Conservation (phyloP, 2,797 vertebrate genomes). For the Spinibarbus caldwelli region DNA sequence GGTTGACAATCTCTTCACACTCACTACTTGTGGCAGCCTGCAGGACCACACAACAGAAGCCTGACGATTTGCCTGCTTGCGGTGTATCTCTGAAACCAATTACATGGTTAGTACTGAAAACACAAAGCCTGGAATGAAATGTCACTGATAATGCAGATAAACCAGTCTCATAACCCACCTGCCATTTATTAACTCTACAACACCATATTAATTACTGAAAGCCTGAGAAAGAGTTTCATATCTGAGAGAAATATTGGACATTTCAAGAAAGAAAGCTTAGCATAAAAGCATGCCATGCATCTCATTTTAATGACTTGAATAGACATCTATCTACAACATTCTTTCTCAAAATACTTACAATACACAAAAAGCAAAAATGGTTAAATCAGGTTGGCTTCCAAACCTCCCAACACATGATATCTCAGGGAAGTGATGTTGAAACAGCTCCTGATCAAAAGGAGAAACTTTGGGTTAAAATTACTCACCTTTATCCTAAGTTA, state of each 20-base stretch:
- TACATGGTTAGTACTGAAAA: constrained; percentile 33
- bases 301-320: background rate
- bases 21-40: constrained; percentile 69
- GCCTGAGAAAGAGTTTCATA: background rate
- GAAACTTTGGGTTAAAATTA: accelerated
- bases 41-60: constrained; percentile 76
- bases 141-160: constrained; percentile 6
- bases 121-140: background rate
- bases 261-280: background rate
- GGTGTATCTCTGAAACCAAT: constrained; percentile 76
- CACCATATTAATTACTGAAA: background rate
- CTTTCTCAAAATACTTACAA: constrained; percentile 73
- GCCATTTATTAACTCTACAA: background rate
- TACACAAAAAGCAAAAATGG: constrained; percentile 83
- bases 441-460: constrained; percentile 71
- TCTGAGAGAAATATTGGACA: background rate
- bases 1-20: constrained; percentile 76
- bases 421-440: constrained; percentile 81
- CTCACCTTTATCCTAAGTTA: background rate
- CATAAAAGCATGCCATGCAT: background rate
- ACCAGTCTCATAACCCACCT: background rate
- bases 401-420: constrained; percentile 86
- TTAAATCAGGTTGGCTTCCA: constrained; percentile 68
- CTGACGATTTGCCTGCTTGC: constrained; percentile 67
- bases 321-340: background rate